Evolutionary conservation across 2,113 vertebrate genomes (phyloP).

Genomic region (Alces alces): DNA sequence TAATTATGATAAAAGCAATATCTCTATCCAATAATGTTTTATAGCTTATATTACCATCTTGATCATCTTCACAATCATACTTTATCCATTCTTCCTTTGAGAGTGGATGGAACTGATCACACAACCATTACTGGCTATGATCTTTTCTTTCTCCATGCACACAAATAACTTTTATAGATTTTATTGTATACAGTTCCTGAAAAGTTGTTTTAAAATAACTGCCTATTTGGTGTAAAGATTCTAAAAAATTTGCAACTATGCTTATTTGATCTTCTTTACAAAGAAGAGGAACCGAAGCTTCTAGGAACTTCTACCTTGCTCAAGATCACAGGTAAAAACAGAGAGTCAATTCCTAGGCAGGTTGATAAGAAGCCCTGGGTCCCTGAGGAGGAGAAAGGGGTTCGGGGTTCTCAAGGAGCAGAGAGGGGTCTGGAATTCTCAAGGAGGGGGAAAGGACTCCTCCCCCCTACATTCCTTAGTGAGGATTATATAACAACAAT

Average conservation of each 20-base stretch:
- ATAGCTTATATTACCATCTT: background rate
- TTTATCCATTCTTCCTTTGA: background rate
- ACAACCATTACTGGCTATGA: background rate
- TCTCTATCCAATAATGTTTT: background rate
- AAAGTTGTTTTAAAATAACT: background rate
- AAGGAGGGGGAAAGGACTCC: background rate
- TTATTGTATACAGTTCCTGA: background rate
- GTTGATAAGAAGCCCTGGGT: background rate
- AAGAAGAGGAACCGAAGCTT: background rate
- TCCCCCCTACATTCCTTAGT: background rate
- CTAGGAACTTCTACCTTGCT: background rate
- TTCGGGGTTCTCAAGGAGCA: background rate
- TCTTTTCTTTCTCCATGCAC: background rate
- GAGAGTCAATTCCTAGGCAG: background rate
- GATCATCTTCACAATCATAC: background rate
- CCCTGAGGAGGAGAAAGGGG: background rate
- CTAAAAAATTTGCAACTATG: background rate
- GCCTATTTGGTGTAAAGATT: background rate
- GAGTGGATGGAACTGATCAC: background rate
- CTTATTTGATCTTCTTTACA: background rate
- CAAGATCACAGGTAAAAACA: background rate
- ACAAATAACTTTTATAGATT: background rate
- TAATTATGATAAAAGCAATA: background rate
- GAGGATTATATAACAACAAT: background rate
- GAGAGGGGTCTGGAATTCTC: too few relatives aligned